phyloP scores from a whole-genome alignment of 1,140 invertebrate genomes.

The Colletes latitarsis region DNA sequence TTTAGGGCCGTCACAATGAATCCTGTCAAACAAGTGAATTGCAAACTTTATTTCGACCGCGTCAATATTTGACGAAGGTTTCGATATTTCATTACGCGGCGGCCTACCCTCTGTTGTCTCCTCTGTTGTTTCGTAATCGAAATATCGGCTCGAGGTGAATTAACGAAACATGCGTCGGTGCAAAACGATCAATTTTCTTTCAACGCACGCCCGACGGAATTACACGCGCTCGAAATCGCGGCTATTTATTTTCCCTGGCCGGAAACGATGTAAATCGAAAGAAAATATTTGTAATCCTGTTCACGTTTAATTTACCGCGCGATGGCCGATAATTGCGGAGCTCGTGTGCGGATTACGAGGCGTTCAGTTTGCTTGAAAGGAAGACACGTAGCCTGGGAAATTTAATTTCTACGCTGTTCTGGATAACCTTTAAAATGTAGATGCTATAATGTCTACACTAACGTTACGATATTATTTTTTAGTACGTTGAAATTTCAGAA shows the following conservation, averaged over 20 bases:
- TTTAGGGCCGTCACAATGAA: constrained; percentile 36
- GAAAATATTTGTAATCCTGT: neutral
- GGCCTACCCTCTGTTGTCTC: neutral
- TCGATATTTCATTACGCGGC: constrained; percentile 48
- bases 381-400: neutral
- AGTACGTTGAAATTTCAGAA: too few species aligned
- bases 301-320: neutral
- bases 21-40: constrained; percentile 33
- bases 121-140: constrained; percentile 20
- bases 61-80: constrained; percentile 50
- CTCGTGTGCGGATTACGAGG: too few species aligned
- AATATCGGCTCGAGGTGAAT: neutral
- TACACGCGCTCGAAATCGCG: neutral
- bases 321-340: neutral
- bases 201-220: neutral
- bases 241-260: too few species aligned
- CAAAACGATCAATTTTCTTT: constrained; percentile 2
- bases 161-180: neutral
- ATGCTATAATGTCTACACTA: too few species aligned
- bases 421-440: neutral
- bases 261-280: neutral
- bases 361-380: neutral
- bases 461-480: too few species aligned
- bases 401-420: neutral
- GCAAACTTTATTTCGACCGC: constrained; percentile 41